Evolutionary conservation across 2,797 vertebrate species (phyloP), one percentile per base, ranked within the genome.

Genomic region (Streptopelia turtur): DNA sequence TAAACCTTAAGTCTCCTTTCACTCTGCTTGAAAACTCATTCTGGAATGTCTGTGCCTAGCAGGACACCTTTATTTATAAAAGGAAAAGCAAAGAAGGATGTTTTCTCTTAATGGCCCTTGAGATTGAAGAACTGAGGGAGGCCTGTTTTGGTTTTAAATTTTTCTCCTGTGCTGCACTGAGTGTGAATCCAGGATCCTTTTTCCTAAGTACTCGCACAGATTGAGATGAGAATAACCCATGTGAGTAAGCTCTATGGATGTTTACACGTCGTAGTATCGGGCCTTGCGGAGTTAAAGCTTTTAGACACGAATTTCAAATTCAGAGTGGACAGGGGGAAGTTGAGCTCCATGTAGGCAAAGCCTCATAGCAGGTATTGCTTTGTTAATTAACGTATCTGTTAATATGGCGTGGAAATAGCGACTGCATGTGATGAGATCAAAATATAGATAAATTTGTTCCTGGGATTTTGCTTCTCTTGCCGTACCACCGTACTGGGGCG

Each of bases 31-130:
- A 95, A 80, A 89, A 43, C 86, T 74, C 91, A 83, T 95, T 96
- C 95, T 94, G 75, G n/a, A 43, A 84, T 24, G 23, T 76, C 77
- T 33, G 50, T 91, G 69, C 45, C 7, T 57, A 88, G 72, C 10
- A 80, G 63, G 64, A 90, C 81, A 74, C 53, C 30, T 76, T 92
- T 92, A 93, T 94, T 94, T 80, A 80, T 91, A 71, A 83, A 88
- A 69, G 59, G 59, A 84, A 83, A 92, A 15, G 8, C 87, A 33
- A 64, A 85, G 78, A 76, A 77, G 60, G n/a, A 37, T 76, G 31
- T 31, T 87, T 59, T 86, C 31, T 96, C 90, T 92, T 92, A 78
- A 35, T 52, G 82, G 83, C 81, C 53, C 80, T 95, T 85, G 92
- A 84, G 92, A 94, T 47, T 57, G 70, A 78, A 83, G 45, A 91